These are phyloP conservation scores for Helicoverpa zea DNA, from an alignment of 1,140 invertebrate species.

Conservation along the genomic window DNA sequence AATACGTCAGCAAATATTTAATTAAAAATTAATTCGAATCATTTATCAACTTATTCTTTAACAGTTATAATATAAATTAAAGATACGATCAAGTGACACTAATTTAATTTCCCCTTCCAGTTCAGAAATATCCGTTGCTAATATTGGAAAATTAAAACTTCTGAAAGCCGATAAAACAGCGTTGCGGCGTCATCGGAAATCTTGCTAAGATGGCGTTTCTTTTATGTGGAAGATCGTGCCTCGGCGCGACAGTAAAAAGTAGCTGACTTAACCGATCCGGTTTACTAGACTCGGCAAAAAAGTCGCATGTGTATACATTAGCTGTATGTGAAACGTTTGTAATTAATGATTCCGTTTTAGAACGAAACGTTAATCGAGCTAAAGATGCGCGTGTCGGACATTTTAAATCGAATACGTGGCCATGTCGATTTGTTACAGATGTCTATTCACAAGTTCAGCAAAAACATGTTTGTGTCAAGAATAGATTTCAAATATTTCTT, in stretches of 20 bases:
- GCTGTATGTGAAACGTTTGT: slow-evolving; percentile 7
- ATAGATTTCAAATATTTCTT: no score
- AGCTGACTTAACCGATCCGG: slow-evolving; percentile 48
- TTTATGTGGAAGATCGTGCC: slow-evolving; percentile 54
- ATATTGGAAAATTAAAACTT: slow-evolving; percentile 47
- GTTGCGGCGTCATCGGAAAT: slow-evolving; percentile 44
- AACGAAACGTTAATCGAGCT: slow-evolving; percentile 37
- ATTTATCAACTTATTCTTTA: neutral
- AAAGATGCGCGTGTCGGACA: neutral
- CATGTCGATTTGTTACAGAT: neutral
- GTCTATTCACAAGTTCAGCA: neutral
- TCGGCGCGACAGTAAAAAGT: slow-evolving; percentile 54
- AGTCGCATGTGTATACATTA: slow-evolving; percentile 1
- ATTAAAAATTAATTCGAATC: neutral
- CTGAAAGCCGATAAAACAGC: slow-evolving; percentile 46
- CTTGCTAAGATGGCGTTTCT: slow-evolving; percentile 49
- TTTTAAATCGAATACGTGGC: slow-evolving; percentile 2
- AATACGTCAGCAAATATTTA: neutral
- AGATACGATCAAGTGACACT: neutral
- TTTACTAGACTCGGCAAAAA: slow-evolving; percentile 46
- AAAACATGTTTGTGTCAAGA: neutral
- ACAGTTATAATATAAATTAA: neutral
- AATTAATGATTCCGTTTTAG: slow-evolving; percentile 43
- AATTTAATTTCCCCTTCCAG: neutral
- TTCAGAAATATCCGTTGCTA: slow-evolving; percentile 21